Evolutionary conservation across 2,888 invertebrate genomes (phyloP).

Genomic region (Xylota sylvarum): DNA sequence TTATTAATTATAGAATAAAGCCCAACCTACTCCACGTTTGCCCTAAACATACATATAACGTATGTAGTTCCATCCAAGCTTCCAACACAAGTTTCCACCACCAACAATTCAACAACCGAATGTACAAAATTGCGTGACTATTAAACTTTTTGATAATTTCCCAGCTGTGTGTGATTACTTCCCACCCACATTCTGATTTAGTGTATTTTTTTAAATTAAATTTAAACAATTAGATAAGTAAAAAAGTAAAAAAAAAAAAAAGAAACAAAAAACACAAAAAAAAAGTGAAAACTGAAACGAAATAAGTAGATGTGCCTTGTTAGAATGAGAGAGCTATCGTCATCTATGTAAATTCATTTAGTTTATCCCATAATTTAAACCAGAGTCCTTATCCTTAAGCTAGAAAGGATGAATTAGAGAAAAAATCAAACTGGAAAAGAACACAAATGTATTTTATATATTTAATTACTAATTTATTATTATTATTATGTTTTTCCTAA

Average conservation of each 20-base stretch:
- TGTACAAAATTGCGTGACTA: conserved; percentile 37
- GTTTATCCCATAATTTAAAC: conserved; percentile 17
- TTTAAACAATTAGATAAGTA: conserved; percentile 41
- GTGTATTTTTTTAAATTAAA: conserved; percentile 24
- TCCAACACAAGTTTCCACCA: not conserved
- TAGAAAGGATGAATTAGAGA: not conserved
- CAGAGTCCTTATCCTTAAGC: conserved; percentile 19
- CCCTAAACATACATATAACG: not conserved
- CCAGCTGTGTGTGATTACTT: conserved; percentile 39
- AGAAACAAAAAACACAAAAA: no score
- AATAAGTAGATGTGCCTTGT: conserved; percentile 76
- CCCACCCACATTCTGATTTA: conserved; percentile 48
- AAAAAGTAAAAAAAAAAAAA: not conserved
- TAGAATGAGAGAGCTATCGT: conserved; percentile 67
- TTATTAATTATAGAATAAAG: not conserved
- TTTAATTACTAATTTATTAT: conserved; percentile 1
- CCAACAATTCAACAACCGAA: conserved; percentile 40
- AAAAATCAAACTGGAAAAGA: conserved; percentile 9
- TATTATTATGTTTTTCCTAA: not conserved
- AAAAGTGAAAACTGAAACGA: conserved; percentile 38
- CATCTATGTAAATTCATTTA: conserved; percentile 54
- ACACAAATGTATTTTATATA: conserved; percentile 22
- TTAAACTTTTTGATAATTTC: not conserved
- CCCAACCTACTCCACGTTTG: not conserved
- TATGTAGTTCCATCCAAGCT: not conserved